These are phyloP conservation scores for Epiblema foenella DNA, from an alignment of 2,888 invertebrate genomes.

Conservation along the genomic window DNA sequence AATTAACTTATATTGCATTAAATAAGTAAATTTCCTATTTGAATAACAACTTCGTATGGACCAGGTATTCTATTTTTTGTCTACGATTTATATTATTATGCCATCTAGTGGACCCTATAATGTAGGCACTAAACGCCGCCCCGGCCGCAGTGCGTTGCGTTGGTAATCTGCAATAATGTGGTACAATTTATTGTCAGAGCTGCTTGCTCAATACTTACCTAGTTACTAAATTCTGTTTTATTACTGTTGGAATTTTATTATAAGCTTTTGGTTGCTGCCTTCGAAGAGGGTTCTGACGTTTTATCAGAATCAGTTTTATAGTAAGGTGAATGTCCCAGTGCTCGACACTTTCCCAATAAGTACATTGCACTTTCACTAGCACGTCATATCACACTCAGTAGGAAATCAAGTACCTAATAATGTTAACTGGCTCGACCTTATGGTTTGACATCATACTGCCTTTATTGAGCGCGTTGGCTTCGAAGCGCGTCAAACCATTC, in stretches of 20 bases:
- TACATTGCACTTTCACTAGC: too few species aligned
- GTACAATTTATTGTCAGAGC: slow-evolving; percentile 39
- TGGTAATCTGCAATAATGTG: slow-evolving; percentile 37
- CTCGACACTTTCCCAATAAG: too few species aligned
- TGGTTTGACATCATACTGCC: too few species aligned
- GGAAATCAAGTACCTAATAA: too few species aligned
- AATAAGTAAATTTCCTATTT: too few species aligned
- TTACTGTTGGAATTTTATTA: slow-evolving; percentile 32
- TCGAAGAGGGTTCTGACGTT: slow-evolving; percentile 9
- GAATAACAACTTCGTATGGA: too few species aligned
- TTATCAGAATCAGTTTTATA: neutral
- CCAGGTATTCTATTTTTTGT: neutral
- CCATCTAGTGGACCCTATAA: slow-evolving; percentile 20
- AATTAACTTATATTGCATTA: too few species aligned
- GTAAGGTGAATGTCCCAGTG: too few species aligned
- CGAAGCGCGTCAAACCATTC: too few species aligned
- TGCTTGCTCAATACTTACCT: slow-evolving; percentile 26
- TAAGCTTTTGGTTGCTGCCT: slow-evolving; percentile 19
- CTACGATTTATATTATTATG: neutral
- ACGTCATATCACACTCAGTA: too few species aligned
- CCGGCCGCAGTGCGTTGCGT: slow-evolving; percentile 14
- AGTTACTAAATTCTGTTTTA: slow-evolving; percentile 30
- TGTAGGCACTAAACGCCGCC: slow-evolving; percentile 25
- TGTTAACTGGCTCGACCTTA: neutral
- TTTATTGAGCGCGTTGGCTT: too few species aligned